Evolutionary conservation across 2,113 vertebrate species (phyloP), one percentile per base, ranked within the genome.

Genomic region (Rhinolophus sinicus): DNA sequence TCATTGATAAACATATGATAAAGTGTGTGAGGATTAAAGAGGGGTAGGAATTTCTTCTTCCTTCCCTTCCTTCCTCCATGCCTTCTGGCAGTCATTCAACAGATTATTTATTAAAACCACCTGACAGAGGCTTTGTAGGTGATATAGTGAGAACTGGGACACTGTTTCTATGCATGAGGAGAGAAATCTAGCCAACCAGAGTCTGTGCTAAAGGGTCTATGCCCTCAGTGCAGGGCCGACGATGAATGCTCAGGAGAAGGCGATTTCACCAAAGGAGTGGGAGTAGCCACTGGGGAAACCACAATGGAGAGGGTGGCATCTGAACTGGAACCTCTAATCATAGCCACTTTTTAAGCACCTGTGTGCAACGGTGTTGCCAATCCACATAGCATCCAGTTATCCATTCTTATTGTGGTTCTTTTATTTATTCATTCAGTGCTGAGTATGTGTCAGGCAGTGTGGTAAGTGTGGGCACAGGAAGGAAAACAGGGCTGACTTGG

Each of bases 241-340:
- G 44, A 2, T 12, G 16, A 12, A 14, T 35, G 15, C 58, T 54
- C 40, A 88, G 52, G n/a, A 3, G 15, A 38, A 64, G 80, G 19
- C 8, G 16, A 30, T 18, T 9, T 8, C 7, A 24, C 12, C 1
- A 4, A 33, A 70, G 18, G 1, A 13, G 12, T 11, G 15, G 28
- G 40, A 30, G 58, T 15, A 76, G 22, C 30, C 6, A 9, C 0
- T 8, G 8, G 44, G 33, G 60, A 56, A 67, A 78, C 33, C 4
- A 5, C 28, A 16, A n/a, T 0, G 19, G 30, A 67, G 19, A 47
- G 60, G 22, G 15, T 0, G n/a, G 21, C 10, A 8, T 73, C 47
- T 47, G 22, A 75, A 33, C 6, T 44, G 44, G 64, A 64, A 5
- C 19, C 15, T 56, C 65, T 24, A 19, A 15, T 21, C 76, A 60